Base-by-base conservation (phyloP, 2,888 invertebrate genomes). In the Pheosia gnoma region DNA sequence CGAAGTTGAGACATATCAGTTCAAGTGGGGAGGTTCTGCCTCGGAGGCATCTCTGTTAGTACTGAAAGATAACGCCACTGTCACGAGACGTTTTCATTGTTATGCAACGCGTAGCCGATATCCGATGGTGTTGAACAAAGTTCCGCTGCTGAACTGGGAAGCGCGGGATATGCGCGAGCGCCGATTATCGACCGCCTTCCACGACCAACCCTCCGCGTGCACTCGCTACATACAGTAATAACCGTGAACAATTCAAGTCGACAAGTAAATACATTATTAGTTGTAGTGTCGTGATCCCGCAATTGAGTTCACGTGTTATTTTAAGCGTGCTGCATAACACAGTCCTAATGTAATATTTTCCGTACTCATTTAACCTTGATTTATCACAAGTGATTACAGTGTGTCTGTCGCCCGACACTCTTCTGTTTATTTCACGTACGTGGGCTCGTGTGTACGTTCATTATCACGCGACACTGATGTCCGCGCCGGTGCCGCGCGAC, bases 41-140 rank as follows among this genome's bases (percentile, higher is more conserved):
- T 80, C 86, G 84, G 77, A 84, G 87, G 84, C 91, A 91, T 91
- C 90, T 88, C 87, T 79, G 72, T 77, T 78, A 83, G 82, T 77
- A 90, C 90, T 91, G 89, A 86, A 83, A 84, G 91, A 90, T 91
- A 92, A 90, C 82, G 83, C 70, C 72, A 74, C 72, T 84, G 87
- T 91, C 91, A 91, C 92, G 90, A 90, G 91, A 88, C 87, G 81
- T 72, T 70, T 69, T 74, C 78, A 76, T 82, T 81, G 84, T 90
- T 90, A 90, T 89, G 88, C 88, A 91, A 91, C 75, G 75, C 66
- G 75, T 69, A 72, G 70, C 74, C 70, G 82, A 78, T 82, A 82
- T 81, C 81, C 75, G 80, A 82, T 71, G 73, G 61, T 69, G 56
- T 58, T 62, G 58, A 49, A 62, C 62, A 63, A 53, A 61, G 74